Conservation (phyloP, 2,113 vertebrate genomes). For the Sinosuthora webbiana region DNA sequence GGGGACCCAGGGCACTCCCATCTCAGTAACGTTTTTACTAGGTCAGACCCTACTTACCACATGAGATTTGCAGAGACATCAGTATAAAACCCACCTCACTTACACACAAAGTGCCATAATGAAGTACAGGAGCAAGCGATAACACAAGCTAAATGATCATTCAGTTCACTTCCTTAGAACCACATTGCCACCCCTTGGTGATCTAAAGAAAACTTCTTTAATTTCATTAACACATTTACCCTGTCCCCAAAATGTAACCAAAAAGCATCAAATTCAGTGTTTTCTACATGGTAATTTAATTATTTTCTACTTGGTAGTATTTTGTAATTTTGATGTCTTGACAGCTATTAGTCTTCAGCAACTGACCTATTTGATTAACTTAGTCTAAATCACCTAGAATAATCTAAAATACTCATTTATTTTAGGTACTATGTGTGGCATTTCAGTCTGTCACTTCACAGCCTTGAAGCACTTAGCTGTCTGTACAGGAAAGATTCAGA, state of each 20-base stretch:
- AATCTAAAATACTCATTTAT: background rate
- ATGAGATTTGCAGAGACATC: background rate
- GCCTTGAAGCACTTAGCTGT: background rate
- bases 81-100: background rate
- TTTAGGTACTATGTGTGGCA: background rate
- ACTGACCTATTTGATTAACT: background rate
- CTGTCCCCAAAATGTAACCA: background rate
- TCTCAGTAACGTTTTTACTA: background rate
- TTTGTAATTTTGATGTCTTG: background rate
- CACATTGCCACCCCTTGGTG: fast-evolving
- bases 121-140: background rate
- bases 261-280: background rate
- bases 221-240: background rate
- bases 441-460: background rate
- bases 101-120: background rate
- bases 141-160: background rate
- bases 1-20: background rate
- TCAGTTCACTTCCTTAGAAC: background rate
- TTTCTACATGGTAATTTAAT: background rate
- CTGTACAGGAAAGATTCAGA: background rate
- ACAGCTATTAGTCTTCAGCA: background rate
- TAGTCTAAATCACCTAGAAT: background rate
- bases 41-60: background rate
- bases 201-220: background rate
- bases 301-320: background rate